Evolutionary conservation across 2,113 vertebrate genomes (phyloP).

Genomic region (Acanthisitta chloris): DNA sequence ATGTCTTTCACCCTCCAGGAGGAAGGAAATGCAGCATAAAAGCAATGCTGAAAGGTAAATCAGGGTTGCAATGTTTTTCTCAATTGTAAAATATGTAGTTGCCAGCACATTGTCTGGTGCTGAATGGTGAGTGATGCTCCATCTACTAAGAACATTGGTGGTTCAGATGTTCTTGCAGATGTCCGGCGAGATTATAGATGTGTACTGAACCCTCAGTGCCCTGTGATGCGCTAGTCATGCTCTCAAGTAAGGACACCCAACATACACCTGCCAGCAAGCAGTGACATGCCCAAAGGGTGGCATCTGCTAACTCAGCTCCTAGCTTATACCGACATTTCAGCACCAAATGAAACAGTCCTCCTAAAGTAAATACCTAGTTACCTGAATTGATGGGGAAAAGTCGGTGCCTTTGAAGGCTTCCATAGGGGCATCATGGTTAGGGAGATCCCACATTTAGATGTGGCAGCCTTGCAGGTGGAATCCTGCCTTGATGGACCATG

Average conservation of each 20-base stretch:
- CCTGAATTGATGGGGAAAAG: not conserved
- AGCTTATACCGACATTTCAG: not conserved
- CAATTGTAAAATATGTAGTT: not conserved
- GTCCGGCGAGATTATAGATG: not conserved
- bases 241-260: not conserved
- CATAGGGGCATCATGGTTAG: not conserved
- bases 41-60: not conserved
- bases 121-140: not conserved
- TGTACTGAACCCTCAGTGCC: not conserved
- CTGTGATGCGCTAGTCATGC: not conserved
- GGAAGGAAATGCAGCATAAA: not conserved
- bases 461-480: not conserved
- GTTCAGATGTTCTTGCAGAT: not conserved
- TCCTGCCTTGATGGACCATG: not conserved
- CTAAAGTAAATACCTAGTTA: not conserved
- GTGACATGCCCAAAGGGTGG: not conserved
- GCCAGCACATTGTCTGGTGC: not conserved
- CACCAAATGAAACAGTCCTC: not conserved
- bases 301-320: not conserved
- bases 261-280: not conserved
- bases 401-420: not conserved
- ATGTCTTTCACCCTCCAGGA: not conserved
- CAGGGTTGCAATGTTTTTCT: not conserved
- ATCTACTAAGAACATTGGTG: not conserved
- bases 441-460: not conserved